Conservation (phyloP, 2,888 invertebrate genomes). For the Aplocera efformata region DNA sequence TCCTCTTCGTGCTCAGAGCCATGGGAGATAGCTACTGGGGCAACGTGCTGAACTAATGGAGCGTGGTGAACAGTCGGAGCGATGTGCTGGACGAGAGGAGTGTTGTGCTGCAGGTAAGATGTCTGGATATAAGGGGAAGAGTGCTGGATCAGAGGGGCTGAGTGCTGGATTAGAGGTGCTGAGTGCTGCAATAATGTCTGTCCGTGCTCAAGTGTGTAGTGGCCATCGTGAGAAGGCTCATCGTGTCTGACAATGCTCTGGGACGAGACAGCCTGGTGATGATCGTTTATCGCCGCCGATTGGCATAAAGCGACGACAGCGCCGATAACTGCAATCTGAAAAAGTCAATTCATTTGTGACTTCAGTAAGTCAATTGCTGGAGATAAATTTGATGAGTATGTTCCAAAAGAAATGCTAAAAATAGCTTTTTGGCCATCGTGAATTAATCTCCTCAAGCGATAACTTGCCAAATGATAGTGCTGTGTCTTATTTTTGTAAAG, state of each 20-base stretch:
- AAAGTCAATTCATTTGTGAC: constrained; percentile 5
- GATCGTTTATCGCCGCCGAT: constrained; percentile 57
- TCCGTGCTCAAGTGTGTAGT: constrained; percentile 34
- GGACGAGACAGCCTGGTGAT: constrained; percentile 61
- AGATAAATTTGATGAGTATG: no score
- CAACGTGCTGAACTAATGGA: constrained; percentile 42
- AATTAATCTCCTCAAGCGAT: no score
- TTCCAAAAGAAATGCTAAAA: no score
- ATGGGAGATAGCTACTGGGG: constrained; percentile 25
- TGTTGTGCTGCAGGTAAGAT: constrained; percentile 16
- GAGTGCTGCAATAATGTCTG: constrained; percentile 32
- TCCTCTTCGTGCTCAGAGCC: no score
- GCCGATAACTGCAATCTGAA: constrained; percentile 65
- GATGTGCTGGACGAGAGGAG: constrained; percentile 31
- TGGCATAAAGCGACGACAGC: constrained; percentile 68
- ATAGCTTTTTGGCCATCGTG: no score
- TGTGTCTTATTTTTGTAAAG: no score
- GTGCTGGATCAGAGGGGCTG: constrained; percentile 25
- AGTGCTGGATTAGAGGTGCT: constrained; percentile 38
- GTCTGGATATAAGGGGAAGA: constrained; percentile 10
- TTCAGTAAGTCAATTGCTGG: no score
- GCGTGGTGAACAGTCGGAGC: constrained; percentile 34
- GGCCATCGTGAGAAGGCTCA: constrained; percentile 48
- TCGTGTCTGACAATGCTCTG: constrained; percentile 69
- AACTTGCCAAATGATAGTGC: no score